Evolutionary conservation across 2,888 invertebrate genomes (phyloP).

Genomic region (Lepidonotus clava): DNA sequence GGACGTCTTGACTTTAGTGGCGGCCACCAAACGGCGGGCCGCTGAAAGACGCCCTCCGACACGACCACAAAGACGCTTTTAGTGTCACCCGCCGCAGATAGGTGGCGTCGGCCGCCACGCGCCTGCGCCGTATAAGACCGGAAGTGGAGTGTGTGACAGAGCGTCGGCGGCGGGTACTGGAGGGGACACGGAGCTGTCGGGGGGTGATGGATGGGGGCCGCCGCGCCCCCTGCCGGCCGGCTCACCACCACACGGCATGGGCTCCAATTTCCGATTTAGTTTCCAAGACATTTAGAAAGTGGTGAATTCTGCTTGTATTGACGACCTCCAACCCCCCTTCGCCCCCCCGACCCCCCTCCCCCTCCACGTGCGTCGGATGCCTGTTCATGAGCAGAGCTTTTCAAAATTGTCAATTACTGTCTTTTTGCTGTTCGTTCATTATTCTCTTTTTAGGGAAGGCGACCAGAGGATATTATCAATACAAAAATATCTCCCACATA

Average conservation of each 20-base stretch:
- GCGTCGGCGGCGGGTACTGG: background rate
- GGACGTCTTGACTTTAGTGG: background rate
- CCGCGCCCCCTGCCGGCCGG: background rate
- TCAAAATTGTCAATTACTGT: too few relatives aligned
- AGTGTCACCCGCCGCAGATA: background rate
- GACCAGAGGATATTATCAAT: too few relatives aligned
- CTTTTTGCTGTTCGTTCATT: too few relatives aligned
- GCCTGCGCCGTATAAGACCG: slow-evolving; percentile 24
- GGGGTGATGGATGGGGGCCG: background rate
- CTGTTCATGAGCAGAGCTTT: too few relatives aligned
- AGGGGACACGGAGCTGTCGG: slow-evolving; percentile 3
- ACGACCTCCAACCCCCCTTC: too few relatives aligned
- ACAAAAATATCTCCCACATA: too few relatives aligned
- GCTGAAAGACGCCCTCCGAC: background rate
- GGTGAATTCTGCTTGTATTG: too few relatives aligned
- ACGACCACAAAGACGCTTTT: slow-evolving; percentile 35
- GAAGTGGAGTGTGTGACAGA: slow-evolving; percentile 21
- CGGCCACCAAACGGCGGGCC: background rate
- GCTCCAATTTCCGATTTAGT: slow-evolving; percentile 15
- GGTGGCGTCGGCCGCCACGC: slow-evolving; percentile 23
- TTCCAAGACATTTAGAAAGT: too few relatives aligned
- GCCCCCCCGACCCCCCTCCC: too few relatives aligned
- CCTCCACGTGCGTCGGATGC: too few relatives aligned
- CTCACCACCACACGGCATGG: background rate
- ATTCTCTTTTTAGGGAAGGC: too few relatives aligned